Base-by-base conservation (phyloP, 2,888 invertebrate genomes). In the Agonum fuliginosum region DNA sequence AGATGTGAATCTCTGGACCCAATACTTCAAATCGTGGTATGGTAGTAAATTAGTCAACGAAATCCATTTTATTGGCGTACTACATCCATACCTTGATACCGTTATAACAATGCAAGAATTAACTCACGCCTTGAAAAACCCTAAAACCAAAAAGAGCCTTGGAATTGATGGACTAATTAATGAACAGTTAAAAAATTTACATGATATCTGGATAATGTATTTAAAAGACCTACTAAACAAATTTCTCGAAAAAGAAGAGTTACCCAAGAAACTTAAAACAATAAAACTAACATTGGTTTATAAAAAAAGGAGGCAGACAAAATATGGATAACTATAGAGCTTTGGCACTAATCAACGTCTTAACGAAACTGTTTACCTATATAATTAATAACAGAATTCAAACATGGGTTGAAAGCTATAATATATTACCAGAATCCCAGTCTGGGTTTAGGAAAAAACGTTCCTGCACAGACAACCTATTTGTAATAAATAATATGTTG, bases 361-460 rank as follows among this genome's bases (percentile, higher is more conserved):
- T 62, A 10, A 62, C 27, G 4, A 62, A 62, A 62, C 4, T 62
- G 10, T 58, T 58, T 17, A 58, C 58, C 12, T 27, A n/a, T n/a
- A 58, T 58, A 22, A 27, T 58, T 2, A 58, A 22, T n/a, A 27
- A 22, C 10, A 17, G 51, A 20, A 10, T 51, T n/a, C 19, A 51
- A 17, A 51, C 10, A 8, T 58, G 24, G 14, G 4, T 19, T 17
- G 62, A 62, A 30, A 62, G 62, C 19, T 30, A 37, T 14, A 62
- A 62, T 19, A 62, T 62, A 17, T 17, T 27, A 1, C 62, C 62
- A 62, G 62, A 62, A 62, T 30, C 62, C 17, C 62, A 62, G 19
- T 62, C 62, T 30, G 34, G 62, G 1, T 62, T 62, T 30, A 62
- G 27, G 62, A 62, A 62, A 30, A 62, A 62, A 62, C 30, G 62